phyloP scores from a whole-genome alignment of 1,140 invertebrate genomes.

The Conopomorpha cramerella region DNA sequence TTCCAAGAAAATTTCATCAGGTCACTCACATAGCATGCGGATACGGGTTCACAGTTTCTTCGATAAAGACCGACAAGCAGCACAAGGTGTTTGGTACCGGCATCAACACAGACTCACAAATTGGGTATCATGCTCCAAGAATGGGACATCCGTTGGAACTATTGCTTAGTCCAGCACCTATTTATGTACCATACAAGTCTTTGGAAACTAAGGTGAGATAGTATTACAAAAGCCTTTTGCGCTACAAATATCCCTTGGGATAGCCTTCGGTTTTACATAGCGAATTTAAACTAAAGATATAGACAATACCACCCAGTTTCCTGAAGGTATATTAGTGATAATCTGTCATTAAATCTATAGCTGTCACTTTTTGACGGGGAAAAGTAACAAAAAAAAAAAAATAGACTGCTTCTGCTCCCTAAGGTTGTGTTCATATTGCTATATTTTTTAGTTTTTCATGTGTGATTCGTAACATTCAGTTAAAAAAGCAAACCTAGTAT shows the following conservation, averaged over 20 bases:
- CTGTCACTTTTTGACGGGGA: no score
- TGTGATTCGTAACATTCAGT: no score
- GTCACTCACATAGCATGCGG: constrained; percentile 79
- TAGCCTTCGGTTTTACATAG: no score
- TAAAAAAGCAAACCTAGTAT: no score
- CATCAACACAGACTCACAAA: constrained; percentile 90
- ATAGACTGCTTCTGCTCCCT: no score
- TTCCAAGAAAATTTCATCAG: constrained; percentile 28
- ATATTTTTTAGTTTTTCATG: no score
- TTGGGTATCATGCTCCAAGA: constrained; percentile 73
- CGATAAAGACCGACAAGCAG: constrained; percentile 67
- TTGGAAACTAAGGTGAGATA: constrained; percentile 36
- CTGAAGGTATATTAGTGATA: no score
- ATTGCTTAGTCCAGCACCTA: constrained; percentile 75
- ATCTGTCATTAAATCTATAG: no score
- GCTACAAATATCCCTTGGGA: constrained; percentile 79
- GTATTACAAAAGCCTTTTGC: constrained; percentile 34
- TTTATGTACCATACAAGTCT: constrained; percentile 71
- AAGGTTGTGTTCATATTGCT: no score
- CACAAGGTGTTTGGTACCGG: constrained; percentile 85
- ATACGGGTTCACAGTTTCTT: constrained; percentile 88
- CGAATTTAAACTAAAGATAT: no score
- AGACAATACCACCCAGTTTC: no score
- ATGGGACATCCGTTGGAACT: constrained; percentile 71
- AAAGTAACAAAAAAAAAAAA: no score